These are phyloP conservation scores for Cephalopterus ornatus DNA, from an alignment of 2,113 vertebrate genomes.

Conservation along the genomic window DNA sequence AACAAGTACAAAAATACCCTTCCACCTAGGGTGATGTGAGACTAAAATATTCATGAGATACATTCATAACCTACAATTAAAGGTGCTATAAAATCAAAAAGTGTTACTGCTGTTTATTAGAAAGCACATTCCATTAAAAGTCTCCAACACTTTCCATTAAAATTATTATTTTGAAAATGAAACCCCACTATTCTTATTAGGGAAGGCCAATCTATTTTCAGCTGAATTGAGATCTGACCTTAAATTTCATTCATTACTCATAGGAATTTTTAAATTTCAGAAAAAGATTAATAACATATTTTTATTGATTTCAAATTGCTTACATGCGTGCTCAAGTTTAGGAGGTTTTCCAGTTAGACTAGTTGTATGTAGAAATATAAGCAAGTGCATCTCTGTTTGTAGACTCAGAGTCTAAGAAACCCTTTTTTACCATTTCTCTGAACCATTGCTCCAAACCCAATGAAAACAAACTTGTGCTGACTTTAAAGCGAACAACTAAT, in stretches of 20 bases:
- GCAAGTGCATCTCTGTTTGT: not conserved
- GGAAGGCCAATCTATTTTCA: not conserved
- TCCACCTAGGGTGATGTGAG: not conserved
- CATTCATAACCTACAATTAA: not conserved
- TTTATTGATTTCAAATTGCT: not conserved
- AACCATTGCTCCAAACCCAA: not conserved
- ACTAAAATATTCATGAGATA: not conserved
- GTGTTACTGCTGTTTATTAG: not conserved
- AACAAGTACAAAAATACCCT: not conserved
- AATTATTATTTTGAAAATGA: not conserved
- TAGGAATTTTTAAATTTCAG: not conserved
- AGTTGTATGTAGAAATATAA: not conserved
- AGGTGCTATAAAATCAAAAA: not conserved
- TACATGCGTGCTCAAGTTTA: not conserved
- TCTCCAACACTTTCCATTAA: not conserved
- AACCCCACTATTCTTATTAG: not conserved
- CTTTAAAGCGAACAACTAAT: not conserved
- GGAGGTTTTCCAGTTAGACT: not conserved
- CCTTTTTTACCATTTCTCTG: not conserved
- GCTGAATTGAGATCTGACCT: not conserved
- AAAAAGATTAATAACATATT: not conserved
- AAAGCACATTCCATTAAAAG: not conserved
- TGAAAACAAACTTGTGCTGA: not conserved
- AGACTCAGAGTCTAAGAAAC: not conserved
- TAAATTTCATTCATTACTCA: not conserved